These are phyloP conservation scores for Cloeon dipterum DNA, from an alignment of 2,888 invertebrate species.

Conservation along the genomic window DNA sequence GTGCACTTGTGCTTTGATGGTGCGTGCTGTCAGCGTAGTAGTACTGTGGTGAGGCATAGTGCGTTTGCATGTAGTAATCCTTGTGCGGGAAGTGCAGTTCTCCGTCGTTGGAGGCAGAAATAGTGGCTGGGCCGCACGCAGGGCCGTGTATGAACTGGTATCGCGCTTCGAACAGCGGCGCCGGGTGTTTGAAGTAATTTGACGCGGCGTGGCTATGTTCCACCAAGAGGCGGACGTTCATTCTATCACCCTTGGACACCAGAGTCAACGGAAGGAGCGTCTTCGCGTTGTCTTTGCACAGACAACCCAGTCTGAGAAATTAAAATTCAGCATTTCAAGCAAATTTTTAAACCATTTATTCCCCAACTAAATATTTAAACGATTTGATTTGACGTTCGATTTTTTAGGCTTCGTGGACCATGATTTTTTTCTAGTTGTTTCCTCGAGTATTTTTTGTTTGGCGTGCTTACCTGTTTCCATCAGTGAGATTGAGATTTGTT, in stretches of 20 bases:
- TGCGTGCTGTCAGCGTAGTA: neutral
- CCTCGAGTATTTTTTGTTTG: too few species aligned
- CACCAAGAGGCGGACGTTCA: conserved; percentile 59
- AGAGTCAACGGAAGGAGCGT: conserved; percentile 19
- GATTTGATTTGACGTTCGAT: too few species aligned
- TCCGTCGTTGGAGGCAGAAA: conserved; percentile 59
- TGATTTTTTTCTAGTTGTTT: too few species aligned
- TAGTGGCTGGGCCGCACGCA: conserved; percentile 59
- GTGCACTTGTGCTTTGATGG: neutral
- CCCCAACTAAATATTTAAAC: too few species aligned
- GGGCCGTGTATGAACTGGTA: conserved; percentile 82
- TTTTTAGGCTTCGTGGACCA: too few species aligned
- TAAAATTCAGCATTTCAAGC: conserved; percentile 6
- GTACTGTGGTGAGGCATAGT: neutral
- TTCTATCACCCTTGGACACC: conserved; percentile 54
- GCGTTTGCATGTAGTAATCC: neutral
- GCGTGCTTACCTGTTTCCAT: conserved; percentile 22
- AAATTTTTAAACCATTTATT: too few species aligned
- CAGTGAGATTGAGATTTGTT: conserved; percentile 19
- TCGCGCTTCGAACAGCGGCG: conserved; percentile 61
- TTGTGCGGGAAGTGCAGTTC: conserved; percentile 54
- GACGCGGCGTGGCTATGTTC: conserved; percentile 68
- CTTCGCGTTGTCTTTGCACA: conserved; percentile 6
- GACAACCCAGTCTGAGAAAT: conserved; percentile 5
- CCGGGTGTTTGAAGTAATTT: conserved; percentile 68